Conservation (phyloP, 2,113 vertebrate genomes). For the Sturnus vulgaris region DNA sequence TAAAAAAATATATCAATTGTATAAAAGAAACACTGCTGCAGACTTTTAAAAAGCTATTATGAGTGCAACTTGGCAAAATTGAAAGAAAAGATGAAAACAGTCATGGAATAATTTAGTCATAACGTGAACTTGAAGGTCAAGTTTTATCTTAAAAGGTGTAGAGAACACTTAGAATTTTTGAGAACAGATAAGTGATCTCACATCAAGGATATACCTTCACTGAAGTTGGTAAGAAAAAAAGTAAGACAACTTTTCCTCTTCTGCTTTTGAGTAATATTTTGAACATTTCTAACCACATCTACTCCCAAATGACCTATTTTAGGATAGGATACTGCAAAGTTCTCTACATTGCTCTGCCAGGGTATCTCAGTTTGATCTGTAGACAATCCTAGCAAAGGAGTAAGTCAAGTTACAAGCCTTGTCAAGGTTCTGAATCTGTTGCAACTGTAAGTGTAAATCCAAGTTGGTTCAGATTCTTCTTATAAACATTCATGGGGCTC, state of each 20-base stretch:
- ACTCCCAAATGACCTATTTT: background rate
- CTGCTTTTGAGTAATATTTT: constrained; percentile 37
- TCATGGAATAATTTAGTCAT: constrained; percentile 25
- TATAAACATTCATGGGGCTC: background rate
- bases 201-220: background rate
- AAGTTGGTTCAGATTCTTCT: background rate
- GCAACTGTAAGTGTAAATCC: background rate
- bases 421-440: background rate
- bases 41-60: background rate
- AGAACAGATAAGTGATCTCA: constrained; percentile 7
- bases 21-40: background rate
- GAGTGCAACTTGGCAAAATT: background rate
- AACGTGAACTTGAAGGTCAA: constrained; percentile 31
- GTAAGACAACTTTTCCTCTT: background rate
- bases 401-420: background rate
- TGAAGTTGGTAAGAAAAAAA: background rate
- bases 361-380: background rate
- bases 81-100: constrained; percentile 13
- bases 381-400: background rate
- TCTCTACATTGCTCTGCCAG: background rate
- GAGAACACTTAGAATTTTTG: background rate
- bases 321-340: background rate
- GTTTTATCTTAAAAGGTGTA: constrained; percentile 27
- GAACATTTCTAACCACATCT: background rate
- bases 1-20: background rate